Base-by-base conservation (phyloP, 2,113 vertebrate species). In the Callospermophilus lateralis region DNA sequence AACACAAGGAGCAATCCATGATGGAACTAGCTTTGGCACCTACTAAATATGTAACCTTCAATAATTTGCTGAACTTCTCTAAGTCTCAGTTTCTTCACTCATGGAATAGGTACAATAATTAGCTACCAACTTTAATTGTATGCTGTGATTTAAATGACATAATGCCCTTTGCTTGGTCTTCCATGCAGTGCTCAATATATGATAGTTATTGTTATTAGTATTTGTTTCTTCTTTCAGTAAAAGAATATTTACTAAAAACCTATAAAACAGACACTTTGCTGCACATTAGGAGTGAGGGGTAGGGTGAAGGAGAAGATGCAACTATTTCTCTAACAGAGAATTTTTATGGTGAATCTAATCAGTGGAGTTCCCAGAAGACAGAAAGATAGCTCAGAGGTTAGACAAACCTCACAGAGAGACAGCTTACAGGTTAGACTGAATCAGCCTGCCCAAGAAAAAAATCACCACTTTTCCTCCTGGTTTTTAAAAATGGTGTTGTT, bases 171-270 rank as follows among this genome's bases (percentile, higher is more conserved):
- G 32, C 37, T 67, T 26, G 34, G 42, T 8, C 22, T 51, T 15
- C 51, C 53, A 51, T 22, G 34, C 22, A 19, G n/a, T 20, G 30
- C n/a, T 86, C 48, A 83, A 28, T 73, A 30, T 7, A 5, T 28
- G 19, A 28, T 78, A 61, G 48, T 12, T 84, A 11, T 89, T 51
- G 2, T 78, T 32, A 53, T 32, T 53, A 70, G 16, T 70, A 86
- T 79, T 26, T 37, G n/a, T 76, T 89, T 45, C 68, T 93, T 90
- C 76, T 79, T 32, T 89, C 61, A 37, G 12, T 67, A 53, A 84
- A 58, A 19, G 24, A n/a, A 81, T 37, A 67, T 79, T 96, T 95
- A 63, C 32, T 74, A 74, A 96, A 58, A 74, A 84, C 12, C 6
- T 84, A 3, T 48, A 67, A 70, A 39, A 53, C 65, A 78, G 58